phyloP scores from a whole-genome alignment of 2,113 vertebrate species.

The Pteruthius melanotis region DNA sequence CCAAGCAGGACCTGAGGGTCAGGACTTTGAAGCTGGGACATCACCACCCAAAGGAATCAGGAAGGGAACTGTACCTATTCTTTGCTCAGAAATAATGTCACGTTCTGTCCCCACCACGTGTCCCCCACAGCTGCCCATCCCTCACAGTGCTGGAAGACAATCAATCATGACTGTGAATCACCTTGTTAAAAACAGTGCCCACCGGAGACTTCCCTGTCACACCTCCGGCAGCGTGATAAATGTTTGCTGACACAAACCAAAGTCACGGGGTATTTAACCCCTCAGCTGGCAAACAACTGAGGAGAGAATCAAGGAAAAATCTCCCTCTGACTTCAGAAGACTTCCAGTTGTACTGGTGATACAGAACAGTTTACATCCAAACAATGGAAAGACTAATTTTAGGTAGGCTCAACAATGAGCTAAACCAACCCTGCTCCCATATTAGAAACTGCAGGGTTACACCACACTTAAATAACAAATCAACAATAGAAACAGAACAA shows the following conservation, averaged over 20 bases:
- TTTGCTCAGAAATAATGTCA: not conserved
- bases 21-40: not conserved
- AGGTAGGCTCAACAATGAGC: not conserved
- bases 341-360: not conserved
- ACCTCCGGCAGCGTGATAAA: not conserved
- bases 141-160: slow-evolving; percentile 14
- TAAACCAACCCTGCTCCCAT: not conserved
- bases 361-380: not conserved
- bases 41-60: not conserved
- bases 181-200: slow-evolving; percentile 46
- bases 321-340: not conserved
- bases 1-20: not conserved
- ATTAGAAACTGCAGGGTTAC: not conserved
- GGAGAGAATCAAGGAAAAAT: not conserved
- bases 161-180: not conserved
- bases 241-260: slow-evolving; percentile 2
- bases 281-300: not conserved
- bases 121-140: not conserved
- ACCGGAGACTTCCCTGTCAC: not conserved
- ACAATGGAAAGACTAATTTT: not conserved
- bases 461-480: not conserved
- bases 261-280: not conserved
- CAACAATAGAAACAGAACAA: not conserved
- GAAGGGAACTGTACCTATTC: not conserved
- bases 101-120: not conserved